Evolutionary conservation across 2,113 vertebrate species (phyloP).

Genomic region (Albula glossodonta): DNA sequence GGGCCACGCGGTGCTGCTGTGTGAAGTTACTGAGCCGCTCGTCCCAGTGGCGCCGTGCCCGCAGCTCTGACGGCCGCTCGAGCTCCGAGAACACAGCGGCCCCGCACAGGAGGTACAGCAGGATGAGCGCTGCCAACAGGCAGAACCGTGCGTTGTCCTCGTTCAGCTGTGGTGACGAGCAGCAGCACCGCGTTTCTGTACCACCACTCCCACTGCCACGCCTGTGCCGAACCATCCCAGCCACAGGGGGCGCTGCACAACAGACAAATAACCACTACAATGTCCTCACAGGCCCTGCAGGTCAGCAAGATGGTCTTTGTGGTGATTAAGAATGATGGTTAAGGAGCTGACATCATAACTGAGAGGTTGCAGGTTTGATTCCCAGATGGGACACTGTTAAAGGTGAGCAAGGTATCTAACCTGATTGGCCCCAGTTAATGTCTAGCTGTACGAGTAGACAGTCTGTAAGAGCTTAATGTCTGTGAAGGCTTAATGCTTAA

Average conservation of each 20-base stretch:
- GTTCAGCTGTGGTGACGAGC: slow-evolving; percentile 63
- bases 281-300: too few relatives aligned
- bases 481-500: too few relatives aligned
- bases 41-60: slow-evolving; percentile 62
- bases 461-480: too few relatives aligned
- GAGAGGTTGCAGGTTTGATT: too few relatives aligned
- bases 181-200: slow-evolving; percentile 51
- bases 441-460: too few relatives aligned
- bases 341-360: too few relatives aligned
- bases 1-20: slow-evolving; percentile 56
- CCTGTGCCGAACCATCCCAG: slow-evolving; percentile 67
- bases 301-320: too few relatives aligned
- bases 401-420: too few relatives aligned
- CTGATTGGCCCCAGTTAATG: too few relatives aligned
- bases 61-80: slow-evolving; percentile 70
- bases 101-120: slow-evolving; percentile 72
- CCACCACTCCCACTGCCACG: slow-evolving; percentile 49
- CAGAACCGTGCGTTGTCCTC: slow-evolving; percentile 77
- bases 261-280: not conserved
- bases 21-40: slow-evolving; percentile 72
- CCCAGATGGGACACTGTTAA: too few relatives aligned
- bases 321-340: too few relatives aligned
- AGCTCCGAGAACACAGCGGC: slow-evolving; percentile 74
- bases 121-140: slow-evolving; percentile 70
- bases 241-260: slow-evolving; percentile 10